These are phyloP conservation scores for Propithecus perrieri DNA, from an alignment of 2,797 vertebrate species.

Conservation along the genomic window DNA sequence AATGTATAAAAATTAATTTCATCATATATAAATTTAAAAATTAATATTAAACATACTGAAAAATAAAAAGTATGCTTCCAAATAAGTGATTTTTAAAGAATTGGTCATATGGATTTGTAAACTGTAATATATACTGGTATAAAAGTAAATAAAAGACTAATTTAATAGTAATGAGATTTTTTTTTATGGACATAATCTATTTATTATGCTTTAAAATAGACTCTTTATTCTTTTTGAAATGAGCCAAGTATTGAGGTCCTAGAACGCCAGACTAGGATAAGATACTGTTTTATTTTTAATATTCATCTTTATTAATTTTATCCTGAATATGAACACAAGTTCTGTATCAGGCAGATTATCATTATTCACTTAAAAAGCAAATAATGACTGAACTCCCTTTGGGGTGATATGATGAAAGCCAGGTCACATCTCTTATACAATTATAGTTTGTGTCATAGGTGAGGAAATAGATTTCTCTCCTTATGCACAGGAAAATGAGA, in stretches of 20 bases:
- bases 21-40: not conserved
- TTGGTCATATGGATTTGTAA: not conserved
- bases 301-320: slow-evolving; percentile 12
- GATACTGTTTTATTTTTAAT: not conserved
- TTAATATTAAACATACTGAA: not conserved
- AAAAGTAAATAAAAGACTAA: not conserved
- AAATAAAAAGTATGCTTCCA: not conserved
- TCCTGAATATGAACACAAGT: not conserved
- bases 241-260: not conserved
- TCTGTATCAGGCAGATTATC: not conserved
- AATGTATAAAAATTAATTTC: not conserved
- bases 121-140: not conserved
- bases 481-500: not conserved
- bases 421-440: not conserved
- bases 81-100: not conserved
- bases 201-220: not conserved
- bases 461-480: not conserved
- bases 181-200: not conserved
- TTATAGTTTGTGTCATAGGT: not conserved
- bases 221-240: not conserved
- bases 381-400: not conserved
- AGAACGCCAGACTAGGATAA: not conserved
- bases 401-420: not conserved
- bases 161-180: not conserved
- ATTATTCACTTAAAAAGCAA: not conserved